phyloP scores from a whole-genome alignment of 2,888 invertebrate species.

The Gandaritis pyraliata region DNA sequence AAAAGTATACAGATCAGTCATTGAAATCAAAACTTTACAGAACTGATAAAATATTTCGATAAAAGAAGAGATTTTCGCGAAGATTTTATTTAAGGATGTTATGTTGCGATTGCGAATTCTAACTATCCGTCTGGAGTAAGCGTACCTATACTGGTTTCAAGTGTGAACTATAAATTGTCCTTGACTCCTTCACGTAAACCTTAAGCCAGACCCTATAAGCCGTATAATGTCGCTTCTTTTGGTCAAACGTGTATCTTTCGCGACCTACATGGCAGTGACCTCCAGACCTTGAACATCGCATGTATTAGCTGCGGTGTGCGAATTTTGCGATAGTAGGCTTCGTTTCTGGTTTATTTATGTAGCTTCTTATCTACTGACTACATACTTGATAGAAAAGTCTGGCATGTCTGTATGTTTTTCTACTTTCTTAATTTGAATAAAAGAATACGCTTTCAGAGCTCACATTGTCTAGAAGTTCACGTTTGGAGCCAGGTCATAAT shows the following conservation, averaged over 20 bases:
- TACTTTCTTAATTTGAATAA: too few species aligned
- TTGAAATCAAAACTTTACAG: not conserved
- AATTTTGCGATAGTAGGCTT: constrained; percentile 22
- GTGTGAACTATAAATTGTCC: too few species aligned
- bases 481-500: not conserved
- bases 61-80: too few species aligned
- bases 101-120: too few species aligned
- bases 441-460: too few species aligned
- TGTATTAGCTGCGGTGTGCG: constrained; percentile 44
- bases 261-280: constrained; percentile 52
- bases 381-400: too few species aligned
- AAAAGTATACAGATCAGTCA: not conserved
- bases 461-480: not conserved
- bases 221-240: constrained; percentile 34
- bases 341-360: constrained; percentile 21
- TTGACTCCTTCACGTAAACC: too few species aligned
- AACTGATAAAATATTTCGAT: not conserved
- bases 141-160: too few species aligned
- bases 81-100: too few species aligned
- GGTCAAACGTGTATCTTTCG: constrained; percentile 67
- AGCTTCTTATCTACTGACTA: constrained; percentile 7
- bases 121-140: too few species aligned
- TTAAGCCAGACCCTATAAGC: constrained; percentile 1
- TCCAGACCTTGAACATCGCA: constrained; percentile 43
- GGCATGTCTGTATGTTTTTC: too few species aligned